phyloP scores from a whole-genome alignment of 2,113 vertebrate species.

The Pteropus alecto region DNA sequence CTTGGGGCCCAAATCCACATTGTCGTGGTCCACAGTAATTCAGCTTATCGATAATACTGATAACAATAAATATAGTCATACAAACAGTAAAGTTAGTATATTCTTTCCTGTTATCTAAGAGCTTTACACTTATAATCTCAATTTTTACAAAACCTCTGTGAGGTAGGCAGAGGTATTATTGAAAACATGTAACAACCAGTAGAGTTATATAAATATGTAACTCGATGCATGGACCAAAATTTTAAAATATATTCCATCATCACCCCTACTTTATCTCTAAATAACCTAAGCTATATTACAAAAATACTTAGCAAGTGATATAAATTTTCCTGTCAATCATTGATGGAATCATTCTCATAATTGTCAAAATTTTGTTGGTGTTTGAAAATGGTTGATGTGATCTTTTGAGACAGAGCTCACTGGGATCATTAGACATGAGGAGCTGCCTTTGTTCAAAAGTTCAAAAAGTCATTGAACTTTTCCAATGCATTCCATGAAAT shows the following conservation, averaged over 20 bases:
- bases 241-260: not conserved
- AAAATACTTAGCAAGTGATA: not conserved
- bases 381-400: not conserved
- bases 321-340: not conserved
- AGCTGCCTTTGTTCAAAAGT: not conserved
- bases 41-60: not conserved
- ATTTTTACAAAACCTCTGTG: not conserved
- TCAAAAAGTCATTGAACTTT: not conserved
- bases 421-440: not conserved
- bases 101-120: not conserved
- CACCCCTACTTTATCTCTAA: not conserved
- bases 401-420: not conserved
- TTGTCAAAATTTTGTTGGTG: not conserved
- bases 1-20: not conserved
- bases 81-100: not conserved
- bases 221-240: not conserved
- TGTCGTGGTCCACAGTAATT: not conserved
- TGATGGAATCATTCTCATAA: not conserved
- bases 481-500: not conserved
- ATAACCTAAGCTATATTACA: not conserved
- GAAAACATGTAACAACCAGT: not conserved
- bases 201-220: not conserved
- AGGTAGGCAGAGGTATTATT: not conserved
- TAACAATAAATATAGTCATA: not conserved
- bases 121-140: not conserved